Conservation (phyloP, 2,888 invertebrate species). For the Caenorhabditis auriculariae region DNA sequence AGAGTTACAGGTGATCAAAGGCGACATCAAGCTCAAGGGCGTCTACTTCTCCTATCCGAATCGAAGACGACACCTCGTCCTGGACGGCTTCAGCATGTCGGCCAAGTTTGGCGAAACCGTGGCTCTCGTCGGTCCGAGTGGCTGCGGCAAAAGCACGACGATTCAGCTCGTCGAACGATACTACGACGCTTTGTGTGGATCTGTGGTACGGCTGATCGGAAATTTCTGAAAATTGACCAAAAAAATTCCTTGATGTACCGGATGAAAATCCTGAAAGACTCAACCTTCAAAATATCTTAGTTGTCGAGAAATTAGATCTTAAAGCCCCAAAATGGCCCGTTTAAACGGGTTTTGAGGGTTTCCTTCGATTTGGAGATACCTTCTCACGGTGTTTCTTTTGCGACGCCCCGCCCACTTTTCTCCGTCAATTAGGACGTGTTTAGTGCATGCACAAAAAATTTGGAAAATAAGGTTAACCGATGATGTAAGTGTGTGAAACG, state of each 20-base stretch:
- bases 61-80: slow-evolving; percentile 70
- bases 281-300: neutral
- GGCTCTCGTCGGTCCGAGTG: slow-evolving; percentile 66
- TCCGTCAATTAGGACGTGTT: too few relatives aligned
- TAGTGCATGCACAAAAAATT: too few relatives aligned
- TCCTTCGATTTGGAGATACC: too few relatives aligned
- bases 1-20: slow-evolving; percentile 62
- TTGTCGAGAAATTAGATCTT: too few relatives aligned
- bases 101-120: slow-evolving; percentile 63
- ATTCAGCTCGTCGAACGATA: slow-evolving; percentile 65
- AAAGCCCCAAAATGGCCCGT: too few relatives aligned
- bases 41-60: slow-evolving; percentile 83
- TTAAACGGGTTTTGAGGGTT: too few relatives aligned
- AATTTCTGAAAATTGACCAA: neutral
- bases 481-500: too few relatives aligned
- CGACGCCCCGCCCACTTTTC: too few relatives aligned
- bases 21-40: slow-evolving; percentile 74
- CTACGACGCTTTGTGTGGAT: slow-evolving; percentile 63
- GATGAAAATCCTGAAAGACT: neutral
- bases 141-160: slow-evolving; percentile 65
- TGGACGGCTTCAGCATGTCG: slow-evolving; percentile 50
- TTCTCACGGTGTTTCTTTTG: too few relatives aligned
- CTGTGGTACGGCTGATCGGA: slow-evolving; percentile 65
- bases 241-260: neutral
- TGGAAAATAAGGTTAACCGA: too few relatives aligned